A percentile compares a stretch with the other conserved stretches of the same genome.
Evolutionary conservation across 1,140 invertebrate genomes (phyloP).

Genomic region (Schlechtendalia chinensis): DNA sequence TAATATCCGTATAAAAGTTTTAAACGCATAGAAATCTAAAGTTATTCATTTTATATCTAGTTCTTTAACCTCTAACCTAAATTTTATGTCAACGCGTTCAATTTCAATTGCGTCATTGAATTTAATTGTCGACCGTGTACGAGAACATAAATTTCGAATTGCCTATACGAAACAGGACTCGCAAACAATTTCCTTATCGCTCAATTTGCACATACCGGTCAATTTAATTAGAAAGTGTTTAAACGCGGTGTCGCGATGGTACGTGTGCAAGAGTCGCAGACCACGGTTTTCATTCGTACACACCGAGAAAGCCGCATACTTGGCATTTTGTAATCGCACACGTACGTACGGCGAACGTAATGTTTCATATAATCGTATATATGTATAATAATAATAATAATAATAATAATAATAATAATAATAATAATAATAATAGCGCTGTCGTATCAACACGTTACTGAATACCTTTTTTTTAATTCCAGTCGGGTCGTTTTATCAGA

Average conservation of each 20-base stretch:
- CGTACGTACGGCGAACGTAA: no score
- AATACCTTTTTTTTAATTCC: neutral
- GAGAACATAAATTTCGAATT: neutral
- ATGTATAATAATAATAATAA: no score
- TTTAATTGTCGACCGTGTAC: neutral
- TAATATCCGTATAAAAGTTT: no score
- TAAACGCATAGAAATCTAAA: no score
- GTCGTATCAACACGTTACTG: neutral
- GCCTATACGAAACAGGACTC: conserved; percentile 12
- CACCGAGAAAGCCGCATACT: conserved; percentile 14
- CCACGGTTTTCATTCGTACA: neutral
- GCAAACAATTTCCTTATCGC: conserved; percentile 22
- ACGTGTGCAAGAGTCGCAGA: neutral
- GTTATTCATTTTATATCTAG: no score
- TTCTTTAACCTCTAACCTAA: no score
- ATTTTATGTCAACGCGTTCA: neutral
- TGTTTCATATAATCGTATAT: no score
- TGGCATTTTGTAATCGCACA: neutral
- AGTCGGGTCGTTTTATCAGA: neutral
- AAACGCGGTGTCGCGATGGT: neutral
- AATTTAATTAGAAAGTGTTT: conserved; percentile 47
- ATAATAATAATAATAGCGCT: no score
- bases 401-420: no score
- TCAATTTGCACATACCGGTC: conserved; percentile 36
- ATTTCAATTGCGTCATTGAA: conserved; percentile 9